Base-by-base conservation (phyloP, 2,888 invertebrate genomes). In the Desoria tigrina region DNA sequence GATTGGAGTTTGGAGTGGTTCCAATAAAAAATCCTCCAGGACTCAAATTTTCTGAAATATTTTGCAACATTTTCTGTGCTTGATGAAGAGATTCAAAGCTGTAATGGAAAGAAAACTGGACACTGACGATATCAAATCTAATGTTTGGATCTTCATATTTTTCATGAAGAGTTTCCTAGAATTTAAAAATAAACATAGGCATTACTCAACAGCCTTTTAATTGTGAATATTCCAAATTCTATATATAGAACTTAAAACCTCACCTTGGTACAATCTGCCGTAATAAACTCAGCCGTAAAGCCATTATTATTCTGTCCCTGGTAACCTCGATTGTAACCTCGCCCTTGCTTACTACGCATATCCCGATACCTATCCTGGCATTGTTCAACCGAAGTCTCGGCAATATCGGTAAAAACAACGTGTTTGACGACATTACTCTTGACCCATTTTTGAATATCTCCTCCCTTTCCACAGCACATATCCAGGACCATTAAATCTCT, bases 51-150 rank as follows among this genome's bases (percentile, higher is more conserved):
- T 95, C 95, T 7, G 94, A 88, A 9, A 92, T 92, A 83, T 99
- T 99, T 66, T 86, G 86, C 7, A 99, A 82, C 94, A 98, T 94
- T 79, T 89, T 88, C 78, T 92, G 88, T 0, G 95, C 95, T 82
- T 97, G 95, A 3, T 84, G 81, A 67, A 93, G 81, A 65, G 90
- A 90, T 81, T 95, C 94, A 81, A 96, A 97, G 78, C 91, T 89
- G 79, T 99, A 99, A 82, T 99, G 99, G 79, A 99, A 90, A 24
- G 96, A 93, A 85, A 99, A 99, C 81, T 99, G 99, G 79, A 96
- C 96, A 79, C 95, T 96, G 1, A 92, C 92, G 49, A 99, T 78
- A 80, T 99, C 92, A 77, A 98, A 86, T 77, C 86, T 85, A 65
- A 89, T 85, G 24, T 88, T 87, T 1, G 90, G 86, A 80, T 94